Evolutionary conservation across 2,888 invertebrate genomes (phyloP), one percentile per base, ranked within the genome.

Genomic region (Gryllus longicercus): DNA sequence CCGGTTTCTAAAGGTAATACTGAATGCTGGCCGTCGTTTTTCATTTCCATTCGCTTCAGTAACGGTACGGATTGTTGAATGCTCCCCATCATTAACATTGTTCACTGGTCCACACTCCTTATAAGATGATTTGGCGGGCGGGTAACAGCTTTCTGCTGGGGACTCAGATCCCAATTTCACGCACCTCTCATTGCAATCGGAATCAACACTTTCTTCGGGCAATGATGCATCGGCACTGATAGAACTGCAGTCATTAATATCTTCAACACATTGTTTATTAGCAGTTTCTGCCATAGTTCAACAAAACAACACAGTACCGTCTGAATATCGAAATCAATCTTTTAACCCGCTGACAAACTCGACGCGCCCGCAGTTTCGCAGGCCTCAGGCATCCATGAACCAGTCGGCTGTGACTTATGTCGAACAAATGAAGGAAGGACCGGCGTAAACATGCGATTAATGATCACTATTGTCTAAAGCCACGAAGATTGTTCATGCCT

Each of bases 1-100:
- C 79, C 84, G 82, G 81, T 87, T 85, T 38, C 84, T 85, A 81
- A 87, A 87, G 51, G 83, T 84, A 83, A 87, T 85, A 83, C 84
- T 85, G 80, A 87, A 83, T 78, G 86, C 80, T 4, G 87, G 86
- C 18, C 25, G 63, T 74, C 74, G 63, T 63, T 76, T 63, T 25
- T 79, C 80, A 11, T 50, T 18, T 18, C 18, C 75, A 78, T 75
- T 75, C 8, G 74, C 51, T 4, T 51, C 14, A 25, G 21, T 79
- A 4, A 25, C 5, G 16, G 25, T 78, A 38, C 10, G 18, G 49
- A 76, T 49, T 77, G 50, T 16, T 16, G n/a, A n/a, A 16, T 12
- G 63, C 63, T 79, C 74, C 74, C 63, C 74, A 23, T 18, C 78
- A 21, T 14, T 16, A 79, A 79, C 38, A 49, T 23, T 51, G 51